Evolutionary conservation across 2,113 vertebrate species (phyloP).

Genomic region (Camelus dromedarius): DNA sequence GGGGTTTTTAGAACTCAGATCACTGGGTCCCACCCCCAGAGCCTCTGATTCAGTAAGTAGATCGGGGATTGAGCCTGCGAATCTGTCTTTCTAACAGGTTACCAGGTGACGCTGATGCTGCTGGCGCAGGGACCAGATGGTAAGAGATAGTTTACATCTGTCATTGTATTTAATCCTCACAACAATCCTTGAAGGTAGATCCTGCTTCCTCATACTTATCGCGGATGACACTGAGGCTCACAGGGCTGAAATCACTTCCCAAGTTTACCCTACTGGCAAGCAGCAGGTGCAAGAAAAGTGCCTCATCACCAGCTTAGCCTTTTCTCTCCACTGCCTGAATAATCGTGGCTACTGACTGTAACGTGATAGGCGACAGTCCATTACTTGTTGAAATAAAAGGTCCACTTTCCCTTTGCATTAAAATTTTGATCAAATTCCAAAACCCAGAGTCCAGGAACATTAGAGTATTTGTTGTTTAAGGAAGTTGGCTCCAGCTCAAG

Average conservation of each 20-base stretch:
- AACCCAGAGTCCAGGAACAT: not conserved
- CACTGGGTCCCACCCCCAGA: no score
- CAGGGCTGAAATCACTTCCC: not conserved
- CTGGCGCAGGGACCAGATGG: not conserved
- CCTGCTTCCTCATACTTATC: accelerated
- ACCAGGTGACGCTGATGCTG: not conserved
- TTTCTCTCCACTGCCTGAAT: not conserved
- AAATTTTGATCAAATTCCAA: slow-evolving; percentile 43
- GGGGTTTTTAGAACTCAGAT: not conserved
- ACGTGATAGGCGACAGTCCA: not conserved
- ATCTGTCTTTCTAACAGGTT: not conserved
- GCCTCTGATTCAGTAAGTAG: not conserved
- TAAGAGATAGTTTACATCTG: not conserved
- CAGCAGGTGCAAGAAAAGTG: not conserved
- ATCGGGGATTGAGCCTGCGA: not conserved
- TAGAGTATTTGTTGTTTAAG: not conserved
- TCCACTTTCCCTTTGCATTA: not conserved
- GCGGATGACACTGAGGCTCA: not conserved
- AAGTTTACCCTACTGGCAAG: not conserved
- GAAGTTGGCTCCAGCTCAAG: not conserved
- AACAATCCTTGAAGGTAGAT: not conserved
- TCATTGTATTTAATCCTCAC: not conserved
- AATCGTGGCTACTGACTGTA: not conserved
- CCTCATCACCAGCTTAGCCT: not conserved
- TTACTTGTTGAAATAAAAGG: not conserved